phyloP scores from a whole-genome alignment of 1,140 invertebrate genomes.

The Cardiocondyla obscurior region DNA sequence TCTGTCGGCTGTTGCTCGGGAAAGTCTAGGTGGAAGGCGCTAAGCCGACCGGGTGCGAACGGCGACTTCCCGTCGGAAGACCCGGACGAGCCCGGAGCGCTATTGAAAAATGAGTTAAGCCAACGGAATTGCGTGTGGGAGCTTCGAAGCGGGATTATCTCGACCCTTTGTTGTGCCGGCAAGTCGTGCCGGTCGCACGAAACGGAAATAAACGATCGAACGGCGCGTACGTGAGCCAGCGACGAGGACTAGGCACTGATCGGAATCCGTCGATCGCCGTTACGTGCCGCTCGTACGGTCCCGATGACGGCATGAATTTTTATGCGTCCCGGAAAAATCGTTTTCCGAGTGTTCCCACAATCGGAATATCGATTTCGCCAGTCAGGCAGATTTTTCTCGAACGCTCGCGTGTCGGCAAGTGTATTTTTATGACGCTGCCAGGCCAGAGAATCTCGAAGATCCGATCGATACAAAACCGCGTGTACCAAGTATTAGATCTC shows the following conservation, averaged over 20 bases:
- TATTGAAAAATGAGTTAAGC: slow-evolving; percentile 50
- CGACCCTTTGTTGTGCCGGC: slow-evolving; percentile 33
- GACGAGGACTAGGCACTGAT: slow-evolving; percentile 4
- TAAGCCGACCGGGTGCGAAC: slow-evolving; percentile 8
- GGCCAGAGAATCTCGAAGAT: not conserved
- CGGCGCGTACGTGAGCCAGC: slow-evolving; percentile 42
- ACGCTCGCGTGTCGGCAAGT: not conserved
- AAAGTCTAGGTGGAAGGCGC: slow-evolving; percentile 25
- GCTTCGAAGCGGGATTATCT: slow-evolving; percentile 35
- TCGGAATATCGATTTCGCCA: slow-evolving; percentile 45
- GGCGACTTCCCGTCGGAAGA: slow-evolving; percentile 20
- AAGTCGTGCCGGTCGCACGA: slow-evolving; percentile 63
- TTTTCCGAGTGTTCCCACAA: slow-evolving; percentile 37
- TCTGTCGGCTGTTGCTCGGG: slow-evolving; percentile 32
- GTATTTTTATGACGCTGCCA: not conserved
- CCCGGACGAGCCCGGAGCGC: not conserved
- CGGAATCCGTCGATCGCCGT: slow-evolving; percentile 50
- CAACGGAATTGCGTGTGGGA: slow-evolving; percentile 18
- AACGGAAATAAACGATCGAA: slow-evolving; percentile 56
- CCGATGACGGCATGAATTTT: slow-evolving; percentile 51
- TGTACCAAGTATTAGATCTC: not conserved
- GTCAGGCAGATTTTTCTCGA: slow-evolving; percentile 21
- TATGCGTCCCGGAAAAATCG: slow-evolving; percentile 41
- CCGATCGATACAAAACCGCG: not conserved
- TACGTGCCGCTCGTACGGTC: slow-evolving; percentile 46